phyloP scores from a whole-genome alignment of 2,797 vertebrate species.

The Pampus argenteus region DNA sequence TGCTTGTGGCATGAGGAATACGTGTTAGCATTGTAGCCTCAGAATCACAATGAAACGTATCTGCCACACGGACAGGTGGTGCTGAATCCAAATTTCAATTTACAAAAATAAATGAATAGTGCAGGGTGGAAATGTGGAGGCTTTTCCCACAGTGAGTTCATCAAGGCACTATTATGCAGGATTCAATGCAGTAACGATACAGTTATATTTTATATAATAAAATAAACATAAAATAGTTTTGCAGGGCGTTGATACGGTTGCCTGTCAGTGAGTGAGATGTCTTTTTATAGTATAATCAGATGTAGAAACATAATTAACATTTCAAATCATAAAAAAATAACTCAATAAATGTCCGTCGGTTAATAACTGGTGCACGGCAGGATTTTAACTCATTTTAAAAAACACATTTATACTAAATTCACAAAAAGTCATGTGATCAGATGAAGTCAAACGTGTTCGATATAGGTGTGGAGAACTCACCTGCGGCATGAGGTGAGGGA shows the following conservation, averaged over 20 bases:
- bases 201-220: neutral
- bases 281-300: neutral
- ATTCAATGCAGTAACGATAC: neutral
- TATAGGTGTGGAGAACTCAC: too few species aligned
- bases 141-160: neutral
- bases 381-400: too few species aligned
- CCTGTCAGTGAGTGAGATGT: neutral
- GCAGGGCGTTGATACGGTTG: slow-evolving; percentile 17
- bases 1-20: neutral
- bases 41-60: slow-evolving; percentile 27
- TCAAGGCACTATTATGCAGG: neutral
- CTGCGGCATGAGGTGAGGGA: too few species aligned
- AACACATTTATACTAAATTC: too few species aligned
- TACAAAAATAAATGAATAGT: slow-evolving; percentile 27
- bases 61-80: slow-evolving; percentile 9
- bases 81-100: slow-evolving; percentile 45
- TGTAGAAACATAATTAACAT: neutral
- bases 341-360: too few species aligned
- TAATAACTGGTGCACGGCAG: too few species aligned
- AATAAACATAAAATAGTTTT: neutral
- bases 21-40: slow-evolving; percentile 4
- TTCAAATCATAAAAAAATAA: neutral
- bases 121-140: slow-evolving; percentile 16
- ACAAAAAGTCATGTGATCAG: too few species aligned
- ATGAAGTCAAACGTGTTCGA: too few species aligned